phyloP scores from a whole-genome alignment of 1,140 invertebrate genomes.

The Conus betulinus region DNA sequence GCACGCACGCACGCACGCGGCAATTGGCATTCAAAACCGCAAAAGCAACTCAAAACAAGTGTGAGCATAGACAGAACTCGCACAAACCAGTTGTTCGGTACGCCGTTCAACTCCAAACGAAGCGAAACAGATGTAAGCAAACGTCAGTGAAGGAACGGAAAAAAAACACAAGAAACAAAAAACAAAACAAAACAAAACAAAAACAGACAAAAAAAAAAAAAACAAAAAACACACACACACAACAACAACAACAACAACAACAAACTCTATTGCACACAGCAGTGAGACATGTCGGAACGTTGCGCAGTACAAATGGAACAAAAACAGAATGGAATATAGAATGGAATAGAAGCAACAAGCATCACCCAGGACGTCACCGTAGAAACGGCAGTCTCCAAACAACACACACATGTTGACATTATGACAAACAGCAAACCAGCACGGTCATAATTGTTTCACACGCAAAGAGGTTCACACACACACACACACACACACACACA shows the following conservation, averaged over 20 bases:
- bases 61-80: too few species aligned
- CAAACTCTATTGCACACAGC: neutral
- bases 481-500: constrained; percentile 20
- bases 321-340: neutral
- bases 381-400: too few species aligned
- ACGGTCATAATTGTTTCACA: neutral
- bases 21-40: neutral
- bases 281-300: too few species aligned
- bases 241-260: neutral
- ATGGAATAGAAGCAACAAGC: too few species aligned
- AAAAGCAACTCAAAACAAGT: too few species aligned
- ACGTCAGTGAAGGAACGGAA: neutral
- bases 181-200: neutral
- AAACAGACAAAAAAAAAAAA: neutral
- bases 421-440: too few species aligned
- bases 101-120: too few species aligned
- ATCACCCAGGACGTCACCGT: too few species aligned
- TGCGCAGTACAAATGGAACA: neutral
- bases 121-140: too few species aligned
- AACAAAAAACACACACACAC: neutral
- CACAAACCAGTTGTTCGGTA: too few species aligned
- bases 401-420: too few species aligned
- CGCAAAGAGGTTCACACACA: neutral
- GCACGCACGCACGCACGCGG: neutral
- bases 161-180: neutral